Evolutionary conservation across 2,888 invertebrate species (phyloP).

Genomic region (Adelphocoris suturalis): DNA sequence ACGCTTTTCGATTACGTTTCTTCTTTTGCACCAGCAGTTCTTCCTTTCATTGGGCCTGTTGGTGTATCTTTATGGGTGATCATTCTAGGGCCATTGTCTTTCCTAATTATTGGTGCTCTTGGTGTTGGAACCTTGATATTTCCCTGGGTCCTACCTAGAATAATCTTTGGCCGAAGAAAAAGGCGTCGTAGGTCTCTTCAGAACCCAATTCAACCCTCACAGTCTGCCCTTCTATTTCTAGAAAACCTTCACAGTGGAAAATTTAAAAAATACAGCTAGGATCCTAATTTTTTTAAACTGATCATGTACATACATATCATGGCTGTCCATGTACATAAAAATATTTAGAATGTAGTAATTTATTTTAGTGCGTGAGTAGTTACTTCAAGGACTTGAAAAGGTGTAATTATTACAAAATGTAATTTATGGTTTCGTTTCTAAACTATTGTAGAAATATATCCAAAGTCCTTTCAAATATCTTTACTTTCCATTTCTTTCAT

Average conservation of each 20-base stretch:
- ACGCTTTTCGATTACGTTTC: slow-evolving; percentile 80
- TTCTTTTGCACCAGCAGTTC: slow-evolving; percentile 79
- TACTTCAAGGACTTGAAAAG: background rate
- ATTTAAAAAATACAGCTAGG: slow-evolving; percentile 8
- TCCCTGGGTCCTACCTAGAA: slow-evolving; percentile 83
- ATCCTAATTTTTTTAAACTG: background rate
- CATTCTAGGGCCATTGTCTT: slow-evolving; percentile 83
- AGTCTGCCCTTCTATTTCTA: slow-evolving; percentile 72
- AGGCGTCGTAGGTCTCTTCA: slow-evolving; percentile 54
- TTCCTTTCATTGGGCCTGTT: slow-evolving; percentile 76
- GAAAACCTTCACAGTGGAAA: slow-evolving; percentile 61
- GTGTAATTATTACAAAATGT: background rate
- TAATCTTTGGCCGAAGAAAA: slow-evolving; percentile 77
- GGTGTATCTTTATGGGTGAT: slow-evolving; percentile 82
- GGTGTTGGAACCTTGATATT: slow-evolving; percentile 83
- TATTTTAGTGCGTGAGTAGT: background rate
- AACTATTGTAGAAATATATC: slow-evolving; percentile 49
- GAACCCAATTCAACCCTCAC: slow-evolving; percentile 35
- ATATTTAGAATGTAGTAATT: background rate
- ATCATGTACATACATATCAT: too few species aligned
- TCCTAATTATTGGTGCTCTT: slow-evolving; percentile 83
- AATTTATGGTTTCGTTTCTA: background rate
- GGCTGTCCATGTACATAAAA: background rate
- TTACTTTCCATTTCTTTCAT: background rate
- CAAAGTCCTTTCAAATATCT: slow-evolving; percentile 5